Base-by-base conservation (phyloP, 1,140 invertebrate genomes). In the Hesperophylax magnus region DNA sequence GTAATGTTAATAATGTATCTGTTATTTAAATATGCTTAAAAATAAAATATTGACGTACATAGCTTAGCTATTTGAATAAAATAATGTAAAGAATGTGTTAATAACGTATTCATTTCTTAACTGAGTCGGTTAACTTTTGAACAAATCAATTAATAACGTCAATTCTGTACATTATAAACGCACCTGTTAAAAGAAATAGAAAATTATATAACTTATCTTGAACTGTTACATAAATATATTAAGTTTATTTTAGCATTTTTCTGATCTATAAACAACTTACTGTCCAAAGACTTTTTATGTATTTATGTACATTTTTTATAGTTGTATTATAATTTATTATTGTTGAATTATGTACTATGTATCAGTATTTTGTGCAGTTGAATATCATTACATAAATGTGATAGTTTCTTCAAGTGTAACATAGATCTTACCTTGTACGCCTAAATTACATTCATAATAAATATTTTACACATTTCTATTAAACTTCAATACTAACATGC, bases 81-180 rank as follows among this genome's bases (percentile, higher is more conserved):
- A 47, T 60, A 77, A n/a, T 75, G 34, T 52, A 8, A 75, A 58
- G 0, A 6, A 27, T 24, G 58, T 58, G 20, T 58, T 39, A 77
- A 47, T 39, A 34, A 14, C 24, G 52, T 31, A 60, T 60, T 76
- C 9, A 60, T 76, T 54, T 14, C 39, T 47, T 76, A 31, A 60
- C 7, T 18, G 31, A 76, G 6, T 76, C 39, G 27, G 58, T 63
- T 77, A 79, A 77, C 77, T 72, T 60, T 81, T 78, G 58, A 47
- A 77, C 61, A 47, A 77, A 34, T 39, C 81, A 82, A 82, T 82
- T 82, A 79, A 71, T 22, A 74, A 79, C 27, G 77, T 80, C 81
- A 82, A 82, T 80, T 82, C 79, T 56, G 74, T 27, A 81, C 34
- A 18, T 61, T 71, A n/a, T 74, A 20, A 72, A 54, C 20, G 14